Base-by-base conservation (phyloP, 2,797 vertebrate genomes). In the Triplophysa bombifrons region DNA sequence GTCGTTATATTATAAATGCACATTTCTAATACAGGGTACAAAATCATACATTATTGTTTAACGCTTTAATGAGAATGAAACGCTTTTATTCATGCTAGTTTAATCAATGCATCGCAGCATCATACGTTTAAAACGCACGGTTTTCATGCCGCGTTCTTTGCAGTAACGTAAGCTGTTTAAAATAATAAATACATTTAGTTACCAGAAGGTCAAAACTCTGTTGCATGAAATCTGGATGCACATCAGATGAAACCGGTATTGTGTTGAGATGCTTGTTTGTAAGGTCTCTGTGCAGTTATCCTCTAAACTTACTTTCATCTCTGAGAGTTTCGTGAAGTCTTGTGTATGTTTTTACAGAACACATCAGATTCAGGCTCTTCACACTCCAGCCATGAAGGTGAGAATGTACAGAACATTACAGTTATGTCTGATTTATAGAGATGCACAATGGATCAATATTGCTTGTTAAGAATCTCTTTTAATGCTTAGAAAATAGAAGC, bases 351-450 rank as follows among this genome's bases (percentile, higher is more conserved):
- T 38, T 8, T 38, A 38, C 63, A 78, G 80, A 3, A 2, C 46
- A 13, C 76, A 92, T 90, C 82, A 94, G 93, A 74, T 1, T 41
- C 19, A 34, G 96, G 92, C 85, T 74, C 66, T 19, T 3, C 72
- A 19, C 48, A 4, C 14, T 44, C 56, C 58, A 83, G 38, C 12
- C 58, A 69, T 13, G 66, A 70, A 72, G 72, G 81, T 83, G 41
- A 53, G 53, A 8, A 0, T 53, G 10, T 30, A n/a, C 14, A 6
- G 5, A 34, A 6, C 34, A 8, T 9, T 12, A 9, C 14, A 50
- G 44, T 27, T 14, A 14, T 25, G 27, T 61, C 25, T 61, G 58
- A 27, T 63, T 34, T 17, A 13, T 61, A 6, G 13, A 46, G 10
- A 46, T 46, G 12, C 10, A 13, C 12, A 46, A 46, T 11, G 10